A percentile compares a stretch with the other conserved stretches of the same genome.
Conservation (phyloP, 2,888 invertebrate species). For the Melitaea athalia region DNA sequence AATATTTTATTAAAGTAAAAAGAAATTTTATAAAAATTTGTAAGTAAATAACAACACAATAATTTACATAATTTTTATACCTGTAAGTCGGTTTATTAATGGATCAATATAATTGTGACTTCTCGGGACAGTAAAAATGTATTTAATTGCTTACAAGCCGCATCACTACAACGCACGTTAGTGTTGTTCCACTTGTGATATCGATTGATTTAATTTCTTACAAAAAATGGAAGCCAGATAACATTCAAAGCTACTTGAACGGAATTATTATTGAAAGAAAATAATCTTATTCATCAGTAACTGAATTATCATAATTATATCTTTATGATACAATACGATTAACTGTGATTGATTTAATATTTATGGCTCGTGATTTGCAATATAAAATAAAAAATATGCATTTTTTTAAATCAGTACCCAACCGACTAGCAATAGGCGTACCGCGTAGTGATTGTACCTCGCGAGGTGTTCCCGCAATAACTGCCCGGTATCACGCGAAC, state of each 20-base stretch:
- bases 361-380: constrained; percentile 14
- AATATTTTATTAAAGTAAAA: no score
- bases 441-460: constrained; percentile 62
- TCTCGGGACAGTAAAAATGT: not conserved
- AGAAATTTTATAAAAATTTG: no score
- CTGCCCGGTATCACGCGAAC: constrained; percentile 73
- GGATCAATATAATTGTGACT: no score
- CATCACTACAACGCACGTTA: not conserved
- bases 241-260: not conserved
- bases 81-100: no score
- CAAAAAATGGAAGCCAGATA: not conserved
- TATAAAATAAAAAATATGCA: constrained; percentile 39
- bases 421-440: constrained; percentile 69
- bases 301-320: not conserved
- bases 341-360: not conserved
- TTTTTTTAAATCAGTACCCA: constrained; percentile 42
- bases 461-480: constrained; percentile 76
- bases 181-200: not conserved
- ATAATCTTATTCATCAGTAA: constrained; percentile 1
- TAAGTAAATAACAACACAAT: no score
- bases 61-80: no score
- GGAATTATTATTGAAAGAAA: not conserved
- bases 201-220: not conserved
- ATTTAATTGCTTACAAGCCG: not conserved
- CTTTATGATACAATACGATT: not conserved